Evolutionary conservation across 2,797 vertebrate genomes (phyloP), one percentile per base, ranked within the genome.

Genomic region (Margarornis squamiger): DNA sequence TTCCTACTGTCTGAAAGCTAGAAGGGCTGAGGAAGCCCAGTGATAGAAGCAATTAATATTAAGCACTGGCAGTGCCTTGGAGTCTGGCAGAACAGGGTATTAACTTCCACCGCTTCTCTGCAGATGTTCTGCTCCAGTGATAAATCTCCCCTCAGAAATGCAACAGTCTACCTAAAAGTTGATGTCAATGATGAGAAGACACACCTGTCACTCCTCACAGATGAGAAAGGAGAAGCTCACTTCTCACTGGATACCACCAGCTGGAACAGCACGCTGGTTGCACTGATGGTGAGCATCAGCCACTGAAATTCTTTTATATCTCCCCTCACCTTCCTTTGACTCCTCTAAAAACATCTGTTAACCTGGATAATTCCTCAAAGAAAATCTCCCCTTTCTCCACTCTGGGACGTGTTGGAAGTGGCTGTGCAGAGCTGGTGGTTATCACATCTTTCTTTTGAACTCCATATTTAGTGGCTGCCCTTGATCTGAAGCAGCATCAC

Each of bases 231-330:
- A 10, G 84, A 97, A 94, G 95, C 32, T 38, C 83, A 85, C 63
- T 97, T 97, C 90, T 88, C 90, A 9, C 85, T 97, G 57, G 79
- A 97, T 63, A 96, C 96, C 23, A 88, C 78, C 38, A 62, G 22
- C 14, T 97, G 96, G 95, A 93, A 96, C 22, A 79, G 86, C 45
- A 84, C 68, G 0, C 12, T 92, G 65, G 86, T 97, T 91, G 95
- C 93, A 17, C 48, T 97, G 84, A 95, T 23, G 48, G 96, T 97
- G 54, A 95, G 93, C 63, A 54, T 52, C n/a, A 71, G 21, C 41
- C 20, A 7, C 43, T 46, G 43, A 39, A 54, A 88, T 34, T 36
- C 27, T 59, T 89, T 43, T 43, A 12, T 78, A 39, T n/a, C 9
- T 10, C 11, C 5, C 18, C 10, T 24, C 30, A 38, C 12, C 23